These are phyloP conservation scores for Botrylloides violaceus DNA, from an alignment of 23 tunicate species.

Conservation along the genomic window DNA sequence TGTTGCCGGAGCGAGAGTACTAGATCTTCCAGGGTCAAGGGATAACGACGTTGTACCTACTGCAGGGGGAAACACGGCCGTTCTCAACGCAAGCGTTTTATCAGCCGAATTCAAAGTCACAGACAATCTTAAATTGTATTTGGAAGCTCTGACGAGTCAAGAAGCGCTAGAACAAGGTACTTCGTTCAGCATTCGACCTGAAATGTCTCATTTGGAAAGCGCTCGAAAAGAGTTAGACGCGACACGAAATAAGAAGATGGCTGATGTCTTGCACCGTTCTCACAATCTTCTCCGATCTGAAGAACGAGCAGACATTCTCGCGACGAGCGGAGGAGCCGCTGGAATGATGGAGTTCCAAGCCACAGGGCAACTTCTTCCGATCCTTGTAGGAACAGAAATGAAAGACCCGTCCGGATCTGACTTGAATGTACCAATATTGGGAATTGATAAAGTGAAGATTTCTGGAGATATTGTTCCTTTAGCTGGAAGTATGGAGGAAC, in stretches of 20 bases:
- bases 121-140: slow-evolving; percentile 40
- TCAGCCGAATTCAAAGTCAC: slow-evolving; percentile 35
- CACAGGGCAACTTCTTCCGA: slow-evolving; percentile 90
- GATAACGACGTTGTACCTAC: slow-evolving; percentile 49
- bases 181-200: slow-evolving; percentile 72
- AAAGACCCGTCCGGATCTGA: slow-evolving; percentile 58
- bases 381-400: slow-evolving; percentile 75
- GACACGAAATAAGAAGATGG: slow-evolving; percentile 26
- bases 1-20: slow-evolving; percentile 41
- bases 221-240: slow-evolving; percentile 41
- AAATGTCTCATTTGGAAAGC: slow-evolving; percentile 40
- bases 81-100: slow-evolving; percentile 48
- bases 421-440: slow-evolving; percentile 53
- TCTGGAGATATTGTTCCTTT: slow-evolving; percentile 60
- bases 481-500: slow-evolving; percentile 83
- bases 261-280: slow-evolving; percentile 35
- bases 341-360: slow-evolving; percentile 84
- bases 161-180: slow-evolving; percentile 71
- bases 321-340: slow-evolving; percentile 55
- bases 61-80: slow-evolving; percentile 67
- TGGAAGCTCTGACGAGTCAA: slow-evolving; percentile 62
- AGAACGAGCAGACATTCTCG: slow-evolving; percentile 46
- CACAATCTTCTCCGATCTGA: slow-evolving; percentile 56
- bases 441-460: slow-evolving; percentile 65
- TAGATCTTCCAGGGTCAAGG: slow-evolving; percentile 24